Evolutionary conservation across 2,888 invertebrate genomes (phyloP).

Genomic region (Sphecodes monilicornis): DNA sequence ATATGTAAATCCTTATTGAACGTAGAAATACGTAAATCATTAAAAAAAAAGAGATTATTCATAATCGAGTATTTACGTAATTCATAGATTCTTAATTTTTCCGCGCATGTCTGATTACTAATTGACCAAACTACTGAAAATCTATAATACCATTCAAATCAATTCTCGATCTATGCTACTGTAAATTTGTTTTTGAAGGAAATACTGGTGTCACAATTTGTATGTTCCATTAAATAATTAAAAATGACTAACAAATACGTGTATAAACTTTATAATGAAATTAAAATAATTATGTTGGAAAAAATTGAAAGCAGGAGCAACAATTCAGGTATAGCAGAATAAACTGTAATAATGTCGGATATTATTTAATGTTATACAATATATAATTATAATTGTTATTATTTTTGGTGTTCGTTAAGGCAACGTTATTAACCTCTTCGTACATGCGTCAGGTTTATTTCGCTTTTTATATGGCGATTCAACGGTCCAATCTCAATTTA

Average conservation of each 20-base stretch:
- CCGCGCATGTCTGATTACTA: not conserved
- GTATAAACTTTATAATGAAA: not conserved
- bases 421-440: not conserved
- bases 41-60: not conserved
- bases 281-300: too few relatives aligned
- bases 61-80: not conserved
- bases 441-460: not conserved
- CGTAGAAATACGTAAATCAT: not conserved
- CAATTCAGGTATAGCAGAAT: too few relatives aligned
- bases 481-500: not conserved
- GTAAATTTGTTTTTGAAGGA: too few relatives aligned
- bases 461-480: not conserved
- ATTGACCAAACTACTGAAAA: not conserved
- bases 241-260: not conserved
- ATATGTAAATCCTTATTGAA: too few relatives aligned
- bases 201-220: not conserved
- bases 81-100: not conserved
- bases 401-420: not conserved
- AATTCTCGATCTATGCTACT: too few relatives aligned
- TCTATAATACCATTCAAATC: not conserved
- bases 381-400: not conserved
- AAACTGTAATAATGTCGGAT: not conserved
- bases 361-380: not conserved
- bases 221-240: not conserved
- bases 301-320: too few relatives aligned